Percentiles rank a stretch among this genome's conserved stretches.
These are phyloP conservation scores for Nerophis ophidion DNA, from an alignment of 2,113 vertebrate genomes.

Conservation along the genomic window DNA sequence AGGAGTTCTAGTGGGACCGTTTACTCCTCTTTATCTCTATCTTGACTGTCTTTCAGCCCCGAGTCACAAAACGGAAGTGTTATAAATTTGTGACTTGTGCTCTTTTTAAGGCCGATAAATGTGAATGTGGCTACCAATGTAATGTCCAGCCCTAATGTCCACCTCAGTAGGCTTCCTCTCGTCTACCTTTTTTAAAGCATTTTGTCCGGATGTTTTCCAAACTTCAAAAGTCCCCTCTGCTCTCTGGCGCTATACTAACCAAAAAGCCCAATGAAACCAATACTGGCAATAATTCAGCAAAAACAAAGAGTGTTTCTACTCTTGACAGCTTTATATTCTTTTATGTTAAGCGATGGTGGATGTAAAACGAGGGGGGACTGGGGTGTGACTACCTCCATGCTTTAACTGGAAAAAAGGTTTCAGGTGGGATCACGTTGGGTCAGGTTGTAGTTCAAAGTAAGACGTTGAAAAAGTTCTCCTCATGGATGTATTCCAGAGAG, in stretches of 20 bases:
- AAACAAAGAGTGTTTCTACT: slow-evolving; percentile 54
- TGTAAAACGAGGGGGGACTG: slow-evolving; percentile 46
- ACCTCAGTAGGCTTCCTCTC: slow-evolving; percentile 40
- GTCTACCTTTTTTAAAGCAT: slow-evolving; percentile 27
- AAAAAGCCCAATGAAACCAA: slow-evolving; percentile 60
- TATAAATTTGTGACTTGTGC: slow-evolving; percentile 48
- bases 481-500: slow-evolving; percentile 34
- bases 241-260: slow-evolving; percentile 62
- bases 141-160: slow-evolving; percentile 38
- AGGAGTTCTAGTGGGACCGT: slow-evolving; percentile 57
- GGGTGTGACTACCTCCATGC: slow-evolving; percentile 62
- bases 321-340: slow-evolving; percentile 64
- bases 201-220: slow-evolving; percentile 38
- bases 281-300: slow-evolving; percentile 70
- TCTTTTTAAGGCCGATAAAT: slow-evolving; percentile 53
- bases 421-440: slow-evolving; percentile 36
- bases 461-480: slow-evolving; percentile 35
- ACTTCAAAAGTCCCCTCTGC: slow-evolving; percentile 33
- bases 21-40: slow-evolving; percentile 38
- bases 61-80: slow-evolving; percentile 55
- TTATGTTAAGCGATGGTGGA: slow-evolving; percentile 50
- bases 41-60: slow-evolving; percentile 20
- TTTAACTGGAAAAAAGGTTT: slow-evolving; percentile 58
- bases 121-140: slow-evolving; percentile 64
- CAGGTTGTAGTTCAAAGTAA: slow-evolving; percentile 39